A percentile compares a stretch with the other conserved stretches of the same genome.
Conservation (phyloP, 2,888 invertebrate genomes). For the Reticulitermes lucifugus region DNA sequence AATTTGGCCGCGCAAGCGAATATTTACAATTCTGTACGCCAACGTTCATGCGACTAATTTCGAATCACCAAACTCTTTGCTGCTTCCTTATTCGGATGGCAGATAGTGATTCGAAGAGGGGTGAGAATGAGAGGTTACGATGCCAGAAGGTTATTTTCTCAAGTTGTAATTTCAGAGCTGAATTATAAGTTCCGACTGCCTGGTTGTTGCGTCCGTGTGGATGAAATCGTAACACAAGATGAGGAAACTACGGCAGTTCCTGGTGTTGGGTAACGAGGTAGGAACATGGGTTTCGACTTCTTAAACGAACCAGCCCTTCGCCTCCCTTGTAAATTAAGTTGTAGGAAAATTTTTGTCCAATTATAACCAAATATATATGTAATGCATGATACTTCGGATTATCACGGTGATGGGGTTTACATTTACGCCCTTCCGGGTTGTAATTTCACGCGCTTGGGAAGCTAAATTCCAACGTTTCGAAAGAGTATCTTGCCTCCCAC, state of each 20-base stretch:
- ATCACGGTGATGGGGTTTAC: too few species aligned
- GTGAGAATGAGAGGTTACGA: background rate
- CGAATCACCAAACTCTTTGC: background rate
- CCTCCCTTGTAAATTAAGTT: background rate
- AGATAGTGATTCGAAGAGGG: background rate
- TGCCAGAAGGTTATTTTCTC: background rate
- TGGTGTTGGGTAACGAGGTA: background rate
- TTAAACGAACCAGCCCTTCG: background rate
- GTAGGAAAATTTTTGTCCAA: background rate
- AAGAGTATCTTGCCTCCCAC: too few species aligned
- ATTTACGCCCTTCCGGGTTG: too few species aligned
- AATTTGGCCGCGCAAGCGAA: too few species aligned
- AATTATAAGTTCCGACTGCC: background rate
- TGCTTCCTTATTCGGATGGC: background rate
- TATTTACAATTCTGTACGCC: background rate
- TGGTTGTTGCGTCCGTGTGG: background rate
- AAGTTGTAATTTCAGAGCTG: conserved; percentile 6
- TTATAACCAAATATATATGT: background rate
- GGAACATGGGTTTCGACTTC: background rate
- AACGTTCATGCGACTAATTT: background rate
- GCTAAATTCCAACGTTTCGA: too few species aligned
- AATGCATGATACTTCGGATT: too few species aligned
- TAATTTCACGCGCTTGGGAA: too few species aligned
- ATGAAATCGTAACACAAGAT: background rate
- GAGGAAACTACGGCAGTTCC: background rate